These are phyloP conservation scores for Drosophila pseudotalamancana DNA, from an alignment of 2,888 invertebrate species.

Conservation along the genomic window DNA sequence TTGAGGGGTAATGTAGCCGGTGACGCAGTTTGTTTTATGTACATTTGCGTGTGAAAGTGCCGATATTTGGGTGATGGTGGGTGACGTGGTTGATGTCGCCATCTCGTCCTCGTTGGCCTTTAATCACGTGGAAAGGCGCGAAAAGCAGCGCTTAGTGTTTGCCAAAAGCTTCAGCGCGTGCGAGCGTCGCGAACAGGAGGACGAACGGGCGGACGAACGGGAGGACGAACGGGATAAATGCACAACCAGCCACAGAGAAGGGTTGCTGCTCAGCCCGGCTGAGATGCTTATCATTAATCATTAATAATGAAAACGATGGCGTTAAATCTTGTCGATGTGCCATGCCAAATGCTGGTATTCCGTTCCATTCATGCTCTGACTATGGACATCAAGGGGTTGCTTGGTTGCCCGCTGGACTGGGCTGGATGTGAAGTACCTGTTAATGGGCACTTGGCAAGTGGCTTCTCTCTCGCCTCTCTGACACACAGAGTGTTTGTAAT, in stretches of 20 bases:
- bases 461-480: conserved; percentile 3
- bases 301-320: conserved; percentile 82
- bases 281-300: conserved; percentile 83
- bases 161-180: conserved; percentile 78
- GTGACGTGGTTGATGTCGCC: conserved; percentile 60
- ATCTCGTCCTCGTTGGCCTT: conserved; percentile 58
- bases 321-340: conserved; percentile 74
- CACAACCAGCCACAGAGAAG: conserved; percentile 25
- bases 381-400: conserved; percentile 49
- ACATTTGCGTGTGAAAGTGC: conserved; percentile 79
- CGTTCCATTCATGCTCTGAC: conserved; percentile 51
- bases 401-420: conserved; percentile 1
- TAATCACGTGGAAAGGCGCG: conserved; percentile 84
- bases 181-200: conserved; percentile 11
- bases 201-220: conserved; percentile 12
- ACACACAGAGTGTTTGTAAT: conserved; percentile 72
- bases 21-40: conserved; percentile 41
- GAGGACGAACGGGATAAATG: background rate
- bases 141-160: conserved; percentile 81
- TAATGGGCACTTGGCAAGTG: conserved; percentile 81
- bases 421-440: conserved; percentile 80
- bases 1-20: conserved; percentile 23
- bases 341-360: conserved; percentile 82
- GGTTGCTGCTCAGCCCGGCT: conserved; percentile 46
- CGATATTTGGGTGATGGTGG: conserved; percentile 69